Conservation (phyloP, 2,888 invertebrate species). For the Sipha maydis region DNA sequence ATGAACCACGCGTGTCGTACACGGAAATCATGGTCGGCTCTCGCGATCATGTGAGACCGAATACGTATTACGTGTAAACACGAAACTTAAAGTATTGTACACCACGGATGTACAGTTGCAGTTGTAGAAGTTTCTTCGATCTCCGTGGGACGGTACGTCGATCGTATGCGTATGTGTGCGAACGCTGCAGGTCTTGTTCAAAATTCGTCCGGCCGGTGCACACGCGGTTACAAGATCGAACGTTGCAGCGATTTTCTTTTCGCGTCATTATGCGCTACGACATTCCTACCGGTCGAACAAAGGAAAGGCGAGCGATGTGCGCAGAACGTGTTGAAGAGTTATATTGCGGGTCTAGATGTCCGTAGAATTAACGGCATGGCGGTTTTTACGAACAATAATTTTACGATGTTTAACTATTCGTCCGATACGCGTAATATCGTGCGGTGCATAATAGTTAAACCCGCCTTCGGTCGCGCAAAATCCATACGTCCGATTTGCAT, state of each 20-base stretch:
- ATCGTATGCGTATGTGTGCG: too few species aligned
- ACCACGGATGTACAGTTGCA: not conserved
- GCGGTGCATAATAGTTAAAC: not conserved
- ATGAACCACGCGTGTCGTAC: not conserved
- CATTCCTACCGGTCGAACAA: too few species aligned
- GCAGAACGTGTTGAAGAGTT: too few species aligned
- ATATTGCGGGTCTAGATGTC: too few species aligned
- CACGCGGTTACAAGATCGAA: too few species aligned
- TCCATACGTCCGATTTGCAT: not conserved
- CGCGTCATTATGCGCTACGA: not conserved
- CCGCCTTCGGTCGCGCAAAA: not conserved
- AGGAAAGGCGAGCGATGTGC: too few species aligned
- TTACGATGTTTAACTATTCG: not conserved
- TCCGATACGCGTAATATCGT: not conserved
- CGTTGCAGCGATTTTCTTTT: too few species aligned
- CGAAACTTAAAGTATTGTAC: not conserved
- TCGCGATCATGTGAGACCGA: not conserved
- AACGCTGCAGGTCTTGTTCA: too few species aligned
- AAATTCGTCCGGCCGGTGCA: too few species aligned
- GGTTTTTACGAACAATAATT: not conserved
- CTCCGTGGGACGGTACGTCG: too few species aligned
- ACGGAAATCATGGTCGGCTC: constrained; percentile 9
- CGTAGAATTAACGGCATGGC: too few species aligned
- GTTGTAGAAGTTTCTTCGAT: not conserved
- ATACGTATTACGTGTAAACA: not conserved